These are phyloP conservation scores for Hyphantria cunea DNA, from an alignment of 1,140 invertebrate genomes.

Conservation along the genomic window DNA sequence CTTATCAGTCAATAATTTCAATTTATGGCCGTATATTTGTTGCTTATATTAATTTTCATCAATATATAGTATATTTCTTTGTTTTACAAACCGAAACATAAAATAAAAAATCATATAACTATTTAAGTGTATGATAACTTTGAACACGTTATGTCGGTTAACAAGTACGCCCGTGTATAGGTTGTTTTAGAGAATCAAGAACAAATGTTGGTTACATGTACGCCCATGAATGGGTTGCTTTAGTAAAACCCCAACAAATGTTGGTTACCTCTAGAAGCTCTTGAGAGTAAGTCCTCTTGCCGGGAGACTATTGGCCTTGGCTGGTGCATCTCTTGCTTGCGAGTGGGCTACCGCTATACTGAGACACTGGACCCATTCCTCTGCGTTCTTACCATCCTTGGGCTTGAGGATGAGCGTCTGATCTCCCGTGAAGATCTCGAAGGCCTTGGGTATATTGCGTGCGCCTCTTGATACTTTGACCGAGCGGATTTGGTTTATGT, in stretches of 20 bases:
- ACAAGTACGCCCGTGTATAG: too few species aligned
- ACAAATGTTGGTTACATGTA: not conserved
- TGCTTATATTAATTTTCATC: too few species aligned
- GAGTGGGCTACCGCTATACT: conserved; percentile 94
- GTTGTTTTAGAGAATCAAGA: too few species aligned
- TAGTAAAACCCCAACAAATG: too few species aligned
- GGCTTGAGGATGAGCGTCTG: conserved; percentile 96
- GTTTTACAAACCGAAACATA: too few species aligned
- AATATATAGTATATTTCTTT: too few species aligned
- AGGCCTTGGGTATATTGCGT: conserved; percentile 95
- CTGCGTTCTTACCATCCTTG: conserved; percentile 96
- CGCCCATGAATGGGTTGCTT: too few species aligned
- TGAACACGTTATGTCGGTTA: too few species aligned
- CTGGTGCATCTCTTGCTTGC: conserved; percentile 85
- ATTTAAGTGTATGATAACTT: too few species aligned
- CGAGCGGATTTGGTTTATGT: conserved; percentile 95
- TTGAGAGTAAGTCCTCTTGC: conserved; percentile 83
- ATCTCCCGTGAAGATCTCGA: conserved; percentile 97
- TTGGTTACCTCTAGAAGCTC: conserved; percentile 51
- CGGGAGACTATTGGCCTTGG: conserved; percentile 86
- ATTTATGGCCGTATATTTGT: conserved; percentile 11
- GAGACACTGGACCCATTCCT: conserved; percentile 96
- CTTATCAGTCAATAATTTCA: conserved; percentile 12
- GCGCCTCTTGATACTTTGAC: conserved; percentile 93
- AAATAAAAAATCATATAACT: too few species aligned